A percentile compares a stretch with the other conserved stretches of the same genome.
Conservation (phyloP, 2,888 invertebrate genomes). For the Tenthredo scrophulariae region DNA sequence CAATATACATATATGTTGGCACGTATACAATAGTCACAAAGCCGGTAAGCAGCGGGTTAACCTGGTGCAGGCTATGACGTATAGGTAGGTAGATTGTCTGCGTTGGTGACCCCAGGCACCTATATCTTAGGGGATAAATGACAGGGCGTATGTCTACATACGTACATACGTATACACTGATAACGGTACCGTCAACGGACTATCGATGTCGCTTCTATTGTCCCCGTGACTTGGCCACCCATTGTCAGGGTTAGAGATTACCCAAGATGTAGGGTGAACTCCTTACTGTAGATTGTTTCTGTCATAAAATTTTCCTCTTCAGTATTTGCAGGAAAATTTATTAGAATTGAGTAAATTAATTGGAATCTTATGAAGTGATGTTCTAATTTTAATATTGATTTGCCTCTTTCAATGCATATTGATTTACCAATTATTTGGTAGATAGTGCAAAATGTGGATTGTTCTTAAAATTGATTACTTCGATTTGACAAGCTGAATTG, state of each 20-base stretch:
- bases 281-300: too few species aligned
- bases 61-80: conserved; percentile 20
- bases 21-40: conserved; percentile 35
- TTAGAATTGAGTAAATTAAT: not conserved
- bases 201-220: conserved; percentile 39
- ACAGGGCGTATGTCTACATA: not conserved
- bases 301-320: not conserved
- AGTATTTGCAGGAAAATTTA: not conserved
- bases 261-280: not conserved
- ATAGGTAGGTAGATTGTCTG: conserved; percentile 37
- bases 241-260: conserved; percentile 26
- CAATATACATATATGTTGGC: not conserved
- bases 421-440: too few species aligned
- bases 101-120: not conserved
- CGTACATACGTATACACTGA: not conserved
- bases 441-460: not conserved
- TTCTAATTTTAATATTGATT: not conserved
- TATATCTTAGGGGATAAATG: conserved; percentile 40
- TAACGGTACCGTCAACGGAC: conserved; percentile 35
- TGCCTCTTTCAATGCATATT: not conserved
- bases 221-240: conserved; percentile 36
- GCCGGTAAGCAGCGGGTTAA: conserved; percentile 15
- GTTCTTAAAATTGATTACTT: not conserved
- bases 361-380: not conserved
- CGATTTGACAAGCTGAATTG: too few species aligned